Base-by-base conservation (phyloP, 2,797 vertebrate genomes). In the Dallia pectoralis region DNA sequence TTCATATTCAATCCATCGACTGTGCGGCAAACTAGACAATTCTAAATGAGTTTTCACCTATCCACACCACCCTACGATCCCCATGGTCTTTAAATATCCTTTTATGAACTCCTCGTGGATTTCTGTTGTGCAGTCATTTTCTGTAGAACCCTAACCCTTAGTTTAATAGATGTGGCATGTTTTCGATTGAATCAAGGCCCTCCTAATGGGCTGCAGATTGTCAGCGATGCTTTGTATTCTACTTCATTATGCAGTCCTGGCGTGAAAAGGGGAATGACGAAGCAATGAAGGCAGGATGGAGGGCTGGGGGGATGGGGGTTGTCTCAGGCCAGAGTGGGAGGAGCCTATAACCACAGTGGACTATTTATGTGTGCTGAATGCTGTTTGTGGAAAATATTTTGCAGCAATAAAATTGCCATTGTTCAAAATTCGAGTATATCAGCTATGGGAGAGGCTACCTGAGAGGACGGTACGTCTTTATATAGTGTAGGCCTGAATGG, bases 241-340 rank as follows among this genome's bases (percentile, higher is more conserved):
- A 76, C 79, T 77, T 84, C 76, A 82, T 89, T 87, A 91, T 88
- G 80, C 83, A 81, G 84, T 86, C 85, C 85, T 86, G 86, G 81
- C 79, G 48, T 84, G 86, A 87, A 82, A 68, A 82, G 79, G 76
- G 72, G 69, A 32, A 30, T 29, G 3, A 73, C 1, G 65, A n/a
- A 44, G 73, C 29, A 73, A 61, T 56, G 9, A 22, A 3, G 22
- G 53, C 6, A 9, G 22, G 22, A 22, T 25, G n/a, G 53, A 56
- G 53, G 53, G 53, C 40, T 44, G 1, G 66, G 62, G 30, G 19
- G 36, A 70, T 74, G 71, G 67, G 73, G 71, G 78, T 74, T 62
- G 78, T 79, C 65, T 78, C 67, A 77, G 81, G 84, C 71, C 79
- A 67, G 76, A 84, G 77, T 80, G 77, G 83, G 82, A 30, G 80